Evolutionary conservation across 1,140 invertebrate genomes (phyloP).

Genomic region (Drosophila albomicans): DNA sequence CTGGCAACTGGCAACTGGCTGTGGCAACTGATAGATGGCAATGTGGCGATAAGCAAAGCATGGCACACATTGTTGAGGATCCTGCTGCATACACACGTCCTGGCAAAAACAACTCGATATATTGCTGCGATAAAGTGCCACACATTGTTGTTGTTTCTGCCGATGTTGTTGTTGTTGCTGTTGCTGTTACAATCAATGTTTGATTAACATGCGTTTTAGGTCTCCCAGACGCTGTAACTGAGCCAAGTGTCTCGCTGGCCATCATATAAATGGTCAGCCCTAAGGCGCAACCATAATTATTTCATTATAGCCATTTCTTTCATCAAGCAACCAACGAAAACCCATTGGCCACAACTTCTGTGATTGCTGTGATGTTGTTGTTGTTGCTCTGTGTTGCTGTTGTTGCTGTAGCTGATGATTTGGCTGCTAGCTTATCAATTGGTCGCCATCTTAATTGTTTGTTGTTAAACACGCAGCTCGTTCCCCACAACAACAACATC

Average conservation of each 20-base stretch:
- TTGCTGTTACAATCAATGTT: slow-evolving; percentile 66
- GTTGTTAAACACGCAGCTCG: slow-evolving; percentile 80
- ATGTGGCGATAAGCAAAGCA: slow-evolving; percentile 61
- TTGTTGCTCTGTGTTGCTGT: slow-evolving; percentile 34
- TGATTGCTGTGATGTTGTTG: slow-evolving; percentile 56
- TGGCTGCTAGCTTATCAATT: slow-evolving; percentile 74
- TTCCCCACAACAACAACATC: slow-evolving; percentile 26
- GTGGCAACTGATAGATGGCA: slow-evolving; percentile 57
- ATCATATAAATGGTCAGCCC: slow-evolving; percentile 55
- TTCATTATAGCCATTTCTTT: slow-evolving; percentile 84
- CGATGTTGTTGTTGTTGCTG: slow-evolving; percentile 20
- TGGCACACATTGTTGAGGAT: slow-evolving; percentile 53
- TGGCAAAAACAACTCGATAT: slow-evolving; percentile 58
- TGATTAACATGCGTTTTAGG: slow-evolving; percentile 73
- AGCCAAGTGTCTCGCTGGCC: slow-evolving; percentile 44
- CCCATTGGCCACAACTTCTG: slow-evolving; percentile 71
- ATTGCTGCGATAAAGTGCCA: slow-evolving; percentile 59
- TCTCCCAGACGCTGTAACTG: slow-evolving; percentile 31
- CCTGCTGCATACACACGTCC: slow-evolving; percentile 38
- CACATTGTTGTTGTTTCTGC: slow-evolving; percentile 47
- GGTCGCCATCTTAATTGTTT: slow-evolving; percentile 84
- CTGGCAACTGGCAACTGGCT: slow-evolving; percentile 49
- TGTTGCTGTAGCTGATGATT: slow-evolving; percentile 62
- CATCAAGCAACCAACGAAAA: slow-evolving; percentile 47
- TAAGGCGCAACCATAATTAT: slow-evolving; percentile 80